Base-by-base conservation (phyloP, 23 tunicate species). In the Corella eumyota region DNA sequence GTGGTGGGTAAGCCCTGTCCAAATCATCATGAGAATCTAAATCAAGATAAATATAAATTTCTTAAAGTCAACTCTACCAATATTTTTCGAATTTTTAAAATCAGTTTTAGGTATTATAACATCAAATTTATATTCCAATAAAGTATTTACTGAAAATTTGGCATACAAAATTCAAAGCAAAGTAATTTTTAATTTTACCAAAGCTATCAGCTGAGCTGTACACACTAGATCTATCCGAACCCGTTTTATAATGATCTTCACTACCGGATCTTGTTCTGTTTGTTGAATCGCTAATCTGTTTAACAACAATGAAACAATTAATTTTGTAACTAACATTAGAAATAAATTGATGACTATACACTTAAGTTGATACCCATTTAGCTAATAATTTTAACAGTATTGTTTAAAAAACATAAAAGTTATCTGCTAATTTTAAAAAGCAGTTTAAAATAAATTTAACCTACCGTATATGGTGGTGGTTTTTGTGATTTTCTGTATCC, bases 171-270 rank as follows among this genome's bases (percentile, higher is more conserved):
- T 40, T 40, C 15, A 40, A 40, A 40, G 15, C 11, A 40, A 9
- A 15, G 48, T 40, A 40, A 9, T 40, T 11, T 40, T 40, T 40
- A 40, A 9, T 6, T 77, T 68, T 52, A 79, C 96, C 96, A 59
- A 83, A 72, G 35, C 96, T 88, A 30, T 84, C 94, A 38, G 80
- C 80, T 36, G 96, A 74, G 36, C 80, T 88, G 77, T 88, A 88
- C 22, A 83, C 56, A 61, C 96, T 88, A 17, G 88, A 73, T 36
- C 85, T 78, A 35, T 88, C 96, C 30, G 87, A 78, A 50, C 83
- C 58, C 11, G 21, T 51, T 20, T 49, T 46, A 47, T 64, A 51
- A 29, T 49, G 35, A 20, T 65, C 71, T 50, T 75, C 64, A 21
- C 52, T 51, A 3, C 83, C 70, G 3, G 83, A 76, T 15, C 78